These are phyloP conservation scores for Cantharis nigra DNA, from an alignment of 2,888 invertebrate genomes.

Conservation along the genomic window DNA sequence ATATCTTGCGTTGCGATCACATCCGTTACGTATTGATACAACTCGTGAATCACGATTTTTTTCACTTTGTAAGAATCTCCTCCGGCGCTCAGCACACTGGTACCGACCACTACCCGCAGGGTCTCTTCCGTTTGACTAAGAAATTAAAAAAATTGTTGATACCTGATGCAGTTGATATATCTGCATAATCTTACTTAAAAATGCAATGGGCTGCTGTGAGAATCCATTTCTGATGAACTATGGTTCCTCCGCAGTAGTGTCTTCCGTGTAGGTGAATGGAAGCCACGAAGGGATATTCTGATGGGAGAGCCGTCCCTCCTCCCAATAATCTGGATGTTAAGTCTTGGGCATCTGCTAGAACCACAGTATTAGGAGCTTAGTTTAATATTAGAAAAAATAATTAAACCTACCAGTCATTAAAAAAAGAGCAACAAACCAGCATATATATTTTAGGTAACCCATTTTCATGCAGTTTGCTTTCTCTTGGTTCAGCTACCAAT, in stretches of 20 bases:
- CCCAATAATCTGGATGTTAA: not conserved
- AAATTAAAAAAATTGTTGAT: not conserved
- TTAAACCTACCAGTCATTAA: not conserved
- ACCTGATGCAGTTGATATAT: no score
- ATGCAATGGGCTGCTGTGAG: not conserved
- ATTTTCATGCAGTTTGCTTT: not conserved
- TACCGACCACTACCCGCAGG: not conserved
- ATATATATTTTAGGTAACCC: not conserved
- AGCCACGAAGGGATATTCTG: not conserved
- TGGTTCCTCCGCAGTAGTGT: not conserved
- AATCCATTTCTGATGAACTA: not conserved
- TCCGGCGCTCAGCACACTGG: not conserved
- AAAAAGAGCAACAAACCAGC: not conserved
- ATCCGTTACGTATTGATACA: not conserved
- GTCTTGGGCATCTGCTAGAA: not conserved
- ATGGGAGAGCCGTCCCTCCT: fast-evolving
- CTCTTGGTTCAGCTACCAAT: no score
- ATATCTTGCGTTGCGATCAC: not conserved
- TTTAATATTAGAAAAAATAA: not conserved
- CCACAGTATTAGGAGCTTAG: no score
- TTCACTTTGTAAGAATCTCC: not conserved
- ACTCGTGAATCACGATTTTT: not conserved
- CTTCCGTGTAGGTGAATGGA: not conserved
- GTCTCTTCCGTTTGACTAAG: not conserved
- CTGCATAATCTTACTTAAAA: not conserved